phyloP scores from a whole-genome alignment of 2,113 vertebrate genomes.

The Ammodytes marinus region DNA sequence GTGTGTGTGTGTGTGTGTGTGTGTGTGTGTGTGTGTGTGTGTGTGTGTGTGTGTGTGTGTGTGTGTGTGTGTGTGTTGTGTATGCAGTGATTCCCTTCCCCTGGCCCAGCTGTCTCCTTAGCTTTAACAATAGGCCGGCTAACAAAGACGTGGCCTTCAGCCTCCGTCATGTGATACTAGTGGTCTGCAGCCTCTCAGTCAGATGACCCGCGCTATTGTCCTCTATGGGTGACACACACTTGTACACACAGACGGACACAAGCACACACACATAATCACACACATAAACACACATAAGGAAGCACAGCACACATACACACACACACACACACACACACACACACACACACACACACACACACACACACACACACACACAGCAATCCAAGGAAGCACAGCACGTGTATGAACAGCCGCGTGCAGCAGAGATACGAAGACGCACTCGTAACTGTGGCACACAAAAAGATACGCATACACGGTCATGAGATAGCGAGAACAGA shows the following conservation, averaged over 20 bases:
- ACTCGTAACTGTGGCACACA: not conserved
- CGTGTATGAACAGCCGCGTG: no score
- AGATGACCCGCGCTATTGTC: constrained; percentile 82
- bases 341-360: constrained; percentile 34
- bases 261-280: constrained; percentile 7
- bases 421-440: constrained; percentile 11
- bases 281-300: constrained; percentile 26
- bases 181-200: constrained; percentile 79
- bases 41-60: constrained; percentile 22
- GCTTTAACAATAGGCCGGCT: constrained; percentile 81
- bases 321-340: constrained; percentile 24
- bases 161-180: constrained; percentile 81
- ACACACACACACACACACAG: constrained; percentile 1
- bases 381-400: not conserved
- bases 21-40: constrained; percentile 6
- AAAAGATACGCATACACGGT: constrained; percentile 19
- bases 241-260: constrained; percentile 29
- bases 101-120: constrained; percentile 81
- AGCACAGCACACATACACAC: constrained; percentile 14
- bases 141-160: constrained; percentile 84
- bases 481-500: constrained; percentile 54
- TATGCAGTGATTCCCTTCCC: constrained; percentile 76
- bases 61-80: constrained; percentile 48
- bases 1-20: constrained; percentile 40
- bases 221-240: constrained; percentile 75